Percentiles rank a stretch among this genome's conserved stretches.
phyloP scores from a whole-genome alignment of 2,797 vertebrate species.

The Tamandua tetradactyla region DNA sequence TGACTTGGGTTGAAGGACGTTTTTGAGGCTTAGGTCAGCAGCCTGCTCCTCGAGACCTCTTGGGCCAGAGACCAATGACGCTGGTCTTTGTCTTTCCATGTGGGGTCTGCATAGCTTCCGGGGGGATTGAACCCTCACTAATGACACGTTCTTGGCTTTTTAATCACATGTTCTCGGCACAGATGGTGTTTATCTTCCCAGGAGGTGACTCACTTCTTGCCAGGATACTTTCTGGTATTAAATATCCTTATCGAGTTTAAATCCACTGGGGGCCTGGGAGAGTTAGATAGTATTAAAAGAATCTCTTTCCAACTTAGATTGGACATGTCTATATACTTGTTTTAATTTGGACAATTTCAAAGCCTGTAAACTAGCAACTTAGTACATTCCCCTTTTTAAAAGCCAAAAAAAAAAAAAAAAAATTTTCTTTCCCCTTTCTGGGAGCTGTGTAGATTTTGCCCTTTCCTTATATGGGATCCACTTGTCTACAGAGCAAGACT shows the following conservation, averaged over 20 bases:
- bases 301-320: no score
- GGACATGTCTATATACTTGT: no score
- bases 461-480: neutral
- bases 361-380: no score
- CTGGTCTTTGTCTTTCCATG: neutral
- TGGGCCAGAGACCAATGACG: neutral
- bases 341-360: no score
- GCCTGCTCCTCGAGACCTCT: neutral
- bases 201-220: neutral
- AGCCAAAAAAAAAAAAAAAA: no score
- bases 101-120: neutral
- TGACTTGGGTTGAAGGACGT: neutral
- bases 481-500: neutral
- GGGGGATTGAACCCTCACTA: neutral
- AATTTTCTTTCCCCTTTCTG: neutral
- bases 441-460: neutral
- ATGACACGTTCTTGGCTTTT: neutral
- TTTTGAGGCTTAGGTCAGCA: neutral
- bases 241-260: neutral
- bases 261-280: neutral
- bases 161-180: neutral
- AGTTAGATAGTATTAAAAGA: neutral
- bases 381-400: no score
- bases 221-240: constrained; percentile 30
- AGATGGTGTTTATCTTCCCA: neutral